These are phyloP conservation scores for Dromaius novaehollandiae DNA, from an alignment of 2,113 vertebrate species.

Conservation along the genomic window DNA sequence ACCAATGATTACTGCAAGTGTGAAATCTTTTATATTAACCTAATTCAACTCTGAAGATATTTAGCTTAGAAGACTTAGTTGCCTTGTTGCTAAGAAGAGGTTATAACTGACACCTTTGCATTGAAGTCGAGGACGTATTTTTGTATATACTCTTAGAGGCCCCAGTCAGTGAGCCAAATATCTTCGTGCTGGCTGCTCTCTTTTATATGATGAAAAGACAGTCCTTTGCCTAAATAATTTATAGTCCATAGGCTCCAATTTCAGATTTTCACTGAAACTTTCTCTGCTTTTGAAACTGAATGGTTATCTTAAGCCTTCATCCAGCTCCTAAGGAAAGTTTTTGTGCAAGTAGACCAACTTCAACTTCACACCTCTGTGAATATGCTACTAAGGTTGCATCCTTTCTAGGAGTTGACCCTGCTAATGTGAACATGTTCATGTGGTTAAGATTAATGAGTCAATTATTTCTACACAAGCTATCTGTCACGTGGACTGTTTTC, in stretches of 20 bases:
- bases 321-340: background rate
- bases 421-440: conserved; percentile 72
- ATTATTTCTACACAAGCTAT: conserved; percentile 78
- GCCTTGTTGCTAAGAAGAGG: background rate
- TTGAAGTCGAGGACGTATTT: background rate
- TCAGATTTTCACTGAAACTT: background rate
- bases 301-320: background rate
- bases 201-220: background rate
- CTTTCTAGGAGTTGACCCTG: conserved; percentile 70
- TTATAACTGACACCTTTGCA: background rate
- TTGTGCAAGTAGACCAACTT: conserved; percentile 41
- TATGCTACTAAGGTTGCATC: conserved; percentile 1
- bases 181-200: background rate
- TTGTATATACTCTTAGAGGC: background rate
- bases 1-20: background rate
- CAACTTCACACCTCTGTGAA: conserved; percentile 53
- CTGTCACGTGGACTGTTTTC: conserved; percentile 72
- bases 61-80: background rate
- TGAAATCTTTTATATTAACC: background rate
- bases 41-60: background rate
- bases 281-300: background rate
- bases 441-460: conserved; percentile 81
- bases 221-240: background rate
- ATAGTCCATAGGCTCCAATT: background rate
- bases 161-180: background rate